Evolutionary conservation across 23 tunicate species (phyloP).

Genomic region (Styela plicata): DNA sequence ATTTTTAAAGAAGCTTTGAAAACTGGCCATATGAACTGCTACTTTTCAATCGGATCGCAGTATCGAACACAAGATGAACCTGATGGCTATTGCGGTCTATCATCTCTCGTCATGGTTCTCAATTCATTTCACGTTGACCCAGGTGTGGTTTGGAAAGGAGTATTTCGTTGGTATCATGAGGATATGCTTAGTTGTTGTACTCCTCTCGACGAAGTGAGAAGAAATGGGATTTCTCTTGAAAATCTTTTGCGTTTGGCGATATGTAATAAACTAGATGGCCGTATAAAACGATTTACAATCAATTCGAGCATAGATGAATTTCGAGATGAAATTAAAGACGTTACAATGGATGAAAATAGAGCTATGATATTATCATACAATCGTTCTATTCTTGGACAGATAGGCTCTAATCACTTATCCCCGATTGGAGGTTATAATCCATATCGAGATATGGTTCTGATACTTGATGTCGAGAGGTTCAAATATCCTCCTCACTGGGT

Average conservation of each 20-base stretch:
- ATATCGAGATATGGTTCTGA: slow-evolving; percentile 41
- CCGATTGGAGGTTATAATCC: slow-evolving; percentile 77
- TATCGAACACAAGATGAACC: slow-evolving; percentile 68
- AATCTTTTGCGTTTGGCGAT: slow-evolving; percentile 60
- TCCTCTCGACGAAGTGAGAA: slow-evolving; percentile 43
- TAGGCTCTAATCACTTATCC: slow-evolving; percentile 76
- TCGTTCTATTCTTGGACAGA: slow-evolving; percentile 51
- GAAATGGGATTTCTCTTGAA: slow-evolving; percentile 39
- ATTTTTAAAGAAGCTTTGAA: slow-evolving; percentile 35
- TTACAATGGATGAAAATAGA: slow-evolving; percentile 6
- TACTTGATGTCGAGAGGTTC: slow-evolving; percentile 75
- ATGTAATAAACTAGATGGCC: slow-evolving; percentile 62
- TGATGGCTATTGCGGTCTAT: slow-evolving; percentile 48
- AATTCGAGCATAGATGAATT: slow-evolving; percentile 22
- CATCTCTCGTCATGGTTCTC: slow-evolving; percentile 65
- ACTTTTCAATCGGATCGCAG: slow-evolving; percentile 31
- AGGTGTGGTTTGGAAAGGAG: slow-evolving; percentile 17
- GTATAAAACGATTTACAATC: slow-evolving; percentile 23
- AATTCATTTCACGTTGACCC: slow-evolving; percentile 67
- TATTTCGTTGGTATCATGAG: neutral
- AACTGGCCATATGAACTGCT: slow-evolving; percentile 40
- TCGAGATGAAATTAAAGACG: slow-evolving; percentile 45
- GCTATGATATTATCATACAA: slow-evolving; percentile 66
- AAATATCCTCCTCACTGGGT: slow-evolving; percentile 86
- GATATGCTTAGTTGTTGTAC: slow-evolving; percentile 35